These are phyloP conservation scores for Pseudopipra pipra DNA, from an alignment of 2,113 vertebrate species.

Conservation along the genomic window DNA sequence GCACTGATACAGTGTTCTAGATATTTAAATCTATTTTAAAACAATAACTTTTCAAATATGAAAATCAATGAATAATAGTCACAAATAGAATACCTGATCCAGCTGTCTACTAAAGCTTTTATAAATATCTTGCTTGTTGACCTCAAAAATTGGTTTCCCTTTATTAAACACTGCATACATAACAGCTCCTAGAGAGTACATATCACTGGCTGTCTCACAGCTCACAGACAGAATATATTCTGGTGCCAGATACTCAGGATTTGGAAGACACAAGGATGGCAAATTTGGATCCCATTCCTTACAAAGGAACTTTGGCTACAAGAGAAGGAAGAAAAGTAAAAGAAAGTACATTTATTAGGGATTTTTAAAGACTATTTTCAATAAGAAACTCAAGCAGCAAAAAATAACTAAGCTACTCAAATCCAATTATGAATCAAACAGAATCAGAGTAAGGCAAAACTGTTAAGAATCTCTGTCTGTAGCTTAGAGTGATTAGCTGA, in stretches of 20 bases:
- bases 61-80: background rate
- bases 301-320: constrained; percentile 89
- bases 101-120: constrained; percentile 98
- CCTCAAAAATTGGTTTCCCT: constrained; percentile 94
- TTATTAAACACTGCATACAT: constrained; percentile 96
- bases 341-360: background rate
- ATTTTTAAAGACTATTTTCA: background rate
- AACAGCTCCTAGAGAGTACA: constrained; percentile 95
- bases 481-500: background rate
- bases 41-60: background rate
- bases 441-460: background rate
- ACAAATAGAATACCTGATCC: constrained; percentile 86
- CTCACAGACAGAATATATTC: constrained; percentile 98
- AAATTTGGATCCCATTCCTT: constrained; percentile 99
- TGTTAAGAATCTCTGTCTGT: background rate
- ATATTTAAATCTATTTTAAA: background rate
- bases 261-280: constrained; percentile 93
- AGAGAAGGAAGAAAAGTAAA: background rate
- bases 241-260: constrained; percentile 95
- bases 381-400: background rate
- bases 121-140: constrained; percentile 98
- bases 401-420: constrained; percentile 15
- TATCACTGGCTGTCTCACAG: constrained; percentile 96
- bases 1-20: background rate
- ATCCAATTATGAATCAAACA: background rate